Percentiles rank a stretch among this genome's conserved stretches.
Conservation (phyloP, 1,140 invertebrate species). For the Lamellibrachia luymesi region DNA sequence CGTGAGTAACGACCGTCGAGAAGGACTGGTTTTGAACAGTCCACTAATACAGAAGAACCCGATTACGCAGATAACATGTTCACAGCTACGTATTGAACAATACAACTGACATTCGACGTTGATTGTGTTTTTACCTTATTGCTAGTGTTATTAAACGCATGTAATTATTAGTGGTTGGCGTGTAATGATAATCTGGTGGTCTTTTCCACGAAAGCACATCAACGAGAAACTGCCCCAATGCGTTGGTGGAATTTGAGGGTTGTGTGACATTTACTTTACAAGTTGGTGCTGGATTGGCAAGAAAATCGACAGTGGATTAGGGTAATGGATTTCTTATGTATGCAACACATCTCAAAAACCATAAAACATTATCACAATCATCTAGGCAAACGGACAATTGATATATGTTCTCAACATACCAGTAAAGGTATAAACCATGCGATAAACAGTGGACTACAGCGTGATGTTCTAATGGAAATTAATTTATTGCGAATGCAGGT, state of each 20-base stretch:
- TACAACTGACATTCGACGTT: background rate
- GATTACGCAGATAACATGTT: background rate
- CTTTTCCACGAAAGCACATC: background rate
- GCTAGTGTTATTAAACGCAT: background rate
- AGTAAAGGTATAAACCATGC: background rate
- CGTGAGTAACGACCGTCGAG: background rate
- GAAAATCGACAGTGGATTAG: background rate
- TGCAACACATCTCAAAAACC: too few species aligned
- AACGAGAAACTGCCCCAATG: background rate
- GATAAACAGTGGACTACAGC: background rate
- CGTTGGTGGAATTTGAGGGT: background rate
- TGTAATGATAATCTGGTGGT: background rate
- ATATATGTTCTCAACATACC: background rate
- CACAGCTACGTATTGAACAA: background rate
- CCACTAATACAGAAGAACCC: background rate
- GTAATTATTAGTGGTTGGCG: background rate
- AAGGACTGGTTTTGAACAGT: background rate
- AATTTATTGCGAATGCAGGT: background rate
- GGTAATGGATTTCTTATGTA: too few species aligned
- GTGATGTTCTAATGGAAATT: too few species aligned
- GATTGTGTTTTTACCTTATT: background rate
- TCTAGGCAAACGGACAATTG: background rate
- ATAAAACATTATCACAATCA: background rate
- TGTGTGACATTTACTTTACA: background rate
- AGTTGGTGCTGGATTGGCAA: background rate